Evolutionary conservation across 2,113 vertebrate species (phyloP), one percentile per base, ranked within the genome.

Genomic region (Pontoporia blainvillei): DNA sequence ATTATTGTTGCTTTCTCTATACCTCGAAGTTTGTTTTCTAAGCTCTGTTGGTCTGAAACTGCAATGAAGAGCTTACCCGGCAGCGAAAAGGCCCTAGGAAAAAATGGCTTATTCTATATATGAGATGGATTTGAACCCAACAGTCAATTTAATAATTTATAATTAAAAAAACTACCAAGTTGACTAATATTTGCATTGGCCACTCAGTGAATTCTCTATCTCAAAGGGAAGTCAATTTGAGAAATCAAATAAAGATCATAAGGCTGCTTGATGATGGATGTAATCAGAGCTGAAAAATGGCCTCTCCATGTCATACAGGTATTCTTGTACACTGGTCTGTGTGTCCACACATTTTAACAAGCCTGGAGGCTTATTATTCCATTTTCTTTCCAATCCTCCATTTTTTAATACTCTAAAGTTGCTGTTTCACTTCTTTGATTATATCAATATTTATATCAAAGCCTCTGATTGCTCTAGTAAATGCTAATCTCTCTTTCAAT

Each of bases 81-180:
- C 29, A 23, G 41, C 66, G 44, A 85, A 64, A 75, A 95, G 86
- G 61, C 67, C 44, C 25, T 44, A 71, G 82, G 36, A 79, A 73
- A 79, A 92, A 95, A 92, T 79, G 34, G 86, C 83, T 96, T 85
- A 93, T 86, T 46, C 39, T 91, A 66, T 10, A 89, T 31, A 83
- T 25, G 12, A 91, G 31, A 96, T 72, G 3, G 44, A 96, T 90
- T 49, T 93, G 9, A 93, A 89, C 12, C 13, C 27, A 61, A 93
- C 25, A 92, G n/a, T 69, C 59, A 59, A 93, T 67, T 94, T 95
- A 96, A 95, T 64, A 84, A 88, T 69, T 67, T 90, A 85, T 31
- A 92, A 93, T 69, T 36, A 23, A 61, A 85, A 57, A 57, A 94
- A 85, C 66, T 78, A 91, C 36, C 31, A 66, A 54, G 13, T 3